Evolutionary conservation across 2,113 vertebrate species (phyloP).

Genomic region (Sapayoa aenigma): DNA sequence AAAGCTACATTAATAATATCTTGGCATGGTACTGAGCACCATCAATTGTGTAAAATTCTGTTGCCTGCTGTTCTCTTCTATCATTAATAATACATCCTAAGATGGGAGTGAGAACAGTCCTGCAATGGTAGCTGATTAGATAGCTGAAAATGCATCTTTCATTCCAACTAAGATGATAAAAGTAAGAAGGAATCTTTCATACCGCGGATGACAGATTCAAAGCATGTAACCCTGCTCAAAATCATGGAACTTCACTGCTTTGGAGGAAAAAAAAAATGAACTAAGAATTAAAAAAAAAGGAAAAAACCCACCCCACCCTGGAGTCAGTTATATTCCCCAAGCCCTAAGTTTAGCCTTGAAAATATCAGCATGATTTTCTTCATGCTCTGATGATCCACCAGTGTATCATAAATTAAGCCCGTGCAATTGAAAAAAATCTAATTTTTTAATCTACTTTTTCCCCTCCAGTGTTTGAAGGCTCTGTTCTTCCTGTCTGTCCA

Average conservation of each 20-base stretch:
- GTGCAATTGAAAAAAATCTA: accelerated
- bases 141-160: slow-evolving; percentile 42
- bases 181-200: slow-evolving; percentile 10
- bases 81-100: slow-evolving; percentile 63
- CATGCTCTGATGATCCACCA: neutral
- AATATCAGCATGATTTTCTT: neutral
- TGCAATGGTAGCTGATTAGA: slow-evolving; percentile 43
- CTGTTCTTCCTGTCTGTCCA: neutral
- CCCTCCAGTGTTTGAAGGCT: neutral
- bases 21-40: slow-evolving; percentile 36
- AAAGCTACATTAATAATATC: slow-evolving; percentile 12
- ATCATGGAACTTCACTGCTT: neutral
- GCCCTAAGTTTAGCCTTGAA: neutral
- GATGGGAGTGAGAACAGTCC: slow-evolving; percentile 21
- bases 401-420: neutral
- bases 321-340: neutral
- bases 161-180: slow-evolving; percentile 30
- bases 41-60: slow-evolving; percentile 57
- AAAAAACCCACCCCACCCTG: neutral
- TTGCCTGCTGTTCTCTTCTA: slow-evolving; percentile 29
- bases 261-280: neutral
- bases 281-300: neutral
- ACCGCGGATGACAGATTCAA: neutral
- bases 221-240: neutral
- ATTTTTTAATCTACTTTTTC: neutral